Conservation (phyloP, 2,113 vertebrate species). For the Mugil cephalus region DNA sequence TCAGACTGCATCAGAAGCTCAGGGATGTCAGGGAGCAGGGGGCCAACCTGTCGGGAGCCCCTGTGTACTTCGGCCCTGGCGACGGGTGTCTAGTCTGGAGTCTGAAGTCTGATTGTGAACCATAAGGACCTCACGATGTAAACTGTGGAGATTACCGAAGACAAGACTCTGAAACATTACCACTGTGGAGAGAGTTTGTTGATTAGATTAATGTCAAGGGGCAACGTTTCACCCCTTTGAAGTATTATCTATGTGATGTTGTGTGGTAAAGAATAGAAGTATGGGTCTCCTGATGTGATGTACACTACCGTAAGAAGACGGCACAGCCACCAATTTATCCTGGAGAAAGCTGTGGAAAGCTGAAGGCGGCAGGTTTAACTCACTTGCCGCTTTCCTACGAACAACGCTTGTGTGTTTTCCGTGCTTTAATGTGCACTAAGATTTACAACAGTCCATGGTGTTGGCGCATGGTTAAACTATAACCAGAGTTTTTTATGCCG, state of each 20-base stretch:
- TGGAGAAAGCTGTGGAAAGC: slow-evolving; percentile 33
- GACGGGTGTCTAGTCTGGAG: slow-evolving; percentile 92
- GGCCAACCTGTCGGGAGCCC: slow-evolving; percentile 77
- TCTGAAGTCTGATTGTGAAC: slow-evolving; percentile 89
- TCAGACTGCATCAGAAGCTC: slow-evolving; percentile 69
- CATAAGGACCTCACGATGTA: slow-evolving; percentile 20
- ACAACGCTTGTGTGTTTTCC: slow-evolving; percentile 62
- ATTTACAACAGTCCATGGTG: slow-evolving; percentile 54
- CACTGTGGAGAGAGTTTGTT: slow-evolving; percentile 43
- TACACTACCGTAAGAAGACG: slow-evolving; percentile 30
- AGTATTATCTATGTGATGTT: slow-evolving; percentile 49
- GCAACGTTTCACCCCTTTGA: slow-evolving; percentile 40
- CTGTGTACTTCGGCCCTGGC: slow-evolving; percentile 86
- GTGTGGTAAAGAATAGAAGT: slow-evolving; percentile 36
- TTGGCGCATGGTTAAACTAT: slow-evolving; percentile 61
- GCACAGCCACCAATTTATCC: slow-evolving; percentile 35
- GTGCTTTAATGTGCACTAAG: slow-evolving; percentile 64
- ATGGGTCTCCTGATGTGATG: slow-evolving; percentile 27
- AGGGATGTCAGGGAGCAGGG: slow-evolving; percentile 70
- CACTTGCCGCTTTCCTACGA: slow-evolving; percentile 61
- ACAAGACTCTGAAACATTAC: slow-evolving; percentile 18
- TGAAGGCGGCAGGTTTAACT: slow-evolving; percentile 47
- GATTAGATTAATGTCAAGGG: slow-evolving; percentile 14
- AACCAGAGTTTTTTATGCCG: slow-evolving; percentile 62
- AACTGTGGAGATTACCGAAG: slow-evolving; percentile 19